phyloP scores from a whole-genome alignment of 2,113 vertebrate species.

The Aptenodytes patagonicus region DNA sequence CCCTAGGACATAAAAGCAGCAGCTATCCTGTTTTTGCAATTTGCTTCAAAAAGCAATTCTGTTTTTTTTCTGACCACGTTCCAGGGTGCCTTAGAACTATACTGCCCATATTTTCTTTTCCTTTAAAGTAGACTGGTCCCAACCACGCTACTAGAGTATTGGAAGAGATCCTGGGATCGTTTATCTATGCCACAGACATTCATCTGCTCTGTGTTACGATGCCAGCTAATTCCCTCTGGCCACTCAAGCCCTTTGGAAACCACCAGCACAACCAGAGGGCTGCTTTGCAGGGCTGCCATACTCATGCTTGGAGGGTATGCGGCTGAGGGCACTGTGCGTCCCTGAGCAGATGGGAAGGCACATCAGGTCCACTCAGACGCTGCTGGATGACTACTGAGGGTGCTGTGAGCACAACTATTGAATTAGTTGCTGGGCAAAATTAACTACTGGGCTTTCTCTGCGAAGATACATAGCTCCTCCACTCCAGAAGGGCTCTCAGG shows the following conservation, averaged over 20 bases:
- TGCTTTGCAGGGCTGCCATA: background rate
- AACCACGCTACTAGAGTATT: background rate
- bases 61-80: background rate
- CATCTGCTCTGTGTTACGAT: rapidly evolving
- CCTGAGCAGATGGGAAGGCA: background rate
- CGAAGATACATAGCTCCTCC: background rate
- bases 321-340: rapidly evolving
- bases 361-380: rapidly evolving
- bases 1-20: background rate
- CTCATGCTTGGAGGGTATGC: rapidly evolving
- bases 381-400: background rate
- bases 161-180: background rate
- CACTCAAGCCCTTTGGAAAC: background rate
- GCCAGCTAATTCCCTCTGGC: background rate
- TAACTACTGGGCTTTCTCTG: background rate
- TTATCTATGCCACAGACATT: background rate
- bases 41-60: background rate
- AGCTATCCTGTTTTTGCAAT: background rate
- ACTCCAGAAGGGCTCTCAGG: background rate
- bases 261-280: background rate
- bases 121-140: background rate
- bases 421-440: background rate
- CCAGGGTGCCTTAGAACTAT: background rate
- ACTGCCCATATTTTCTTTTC: background rate
- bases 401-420: background rate